These are phyloP conservation scores for Sipha flava DNA, from an alignment of 1,140 invertebrate genomes.

Conservation along the genomic window DNA sequence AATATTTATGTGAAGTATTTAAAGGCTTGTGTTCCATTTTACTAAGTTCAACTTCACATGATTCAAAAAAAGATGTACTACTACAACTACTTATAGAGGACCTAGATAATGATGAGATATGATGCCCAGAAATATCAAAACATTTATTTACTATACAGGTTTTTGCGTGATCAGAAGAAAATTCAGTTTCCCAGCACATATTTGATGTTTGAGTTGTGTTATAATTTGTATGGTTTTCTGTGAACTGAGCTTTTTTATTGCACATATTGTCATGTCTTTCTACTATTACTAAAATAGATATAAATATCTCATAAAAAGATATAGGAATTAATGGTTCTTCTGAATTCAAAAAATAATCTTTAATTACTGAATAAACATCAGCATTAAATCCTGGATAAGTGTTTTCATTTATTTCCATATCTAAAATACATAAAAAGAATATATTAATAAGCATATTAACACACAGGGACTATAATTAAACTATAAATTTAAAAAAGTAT, in stretches of 20 bases:
- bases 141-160: neutral
- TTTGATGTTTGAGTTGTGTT: neutral
- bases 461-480: too few relatives aligned
- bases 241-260: neutral
- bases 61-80: conserved; percentile 22
- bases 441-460: too few relatives aligned
- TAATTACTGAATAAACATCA: conserved; percentile 18
- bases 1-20: neutral
- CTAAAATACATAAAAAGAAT: neutral
- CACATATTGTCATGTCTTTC: conserved; percentile 26
- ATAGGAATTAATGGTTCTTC: conserved; percentile 22
- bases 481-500: too few relatives aligned
- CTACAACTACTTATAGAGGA: conserved; percentile 20
- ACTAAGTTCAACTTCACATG: conserved; percentile 21
- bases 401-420: neutral
- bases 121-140: neutral
- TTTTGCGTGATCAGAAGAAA: neutral
- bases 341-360: conserved; percentile 28
- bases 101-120: neutral
- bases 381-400: conserved; percentile 25
- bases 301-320: conserved; percentile 25
- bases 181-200: neutral
- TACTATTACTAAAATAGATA: conserved; percentile 10
- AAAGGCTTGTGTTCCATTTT: conserved; percentile 28
- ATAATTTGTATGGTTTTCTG: neutral